These are phyloP conservation scores for Hylia prasina DNA, from an alignment of 2,113 vertebrate species.

Conservation along the genomic window DNA sequence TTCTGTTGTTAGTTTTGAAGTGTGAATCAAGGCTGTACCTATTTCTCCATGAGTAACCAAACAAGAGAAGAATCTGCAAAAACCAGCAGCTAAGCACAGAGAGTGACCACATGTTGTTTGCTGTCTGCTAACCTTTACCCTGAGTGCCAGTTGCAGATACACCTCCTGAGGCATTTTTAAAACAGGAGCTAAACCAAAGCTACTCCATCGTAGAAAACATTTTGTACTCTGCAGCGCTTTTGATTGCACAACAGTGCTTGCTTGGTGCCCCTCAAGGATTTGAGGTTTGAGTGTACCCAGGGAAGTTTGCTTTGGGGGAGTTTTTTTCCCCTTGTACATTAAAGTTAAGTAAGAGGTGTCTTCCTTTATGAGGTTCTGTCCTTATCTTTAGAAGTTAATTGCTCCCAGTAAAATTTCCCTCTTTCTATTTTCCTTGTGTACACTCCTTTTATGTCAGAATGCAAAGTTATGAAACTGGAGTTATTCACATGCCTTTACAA, in stretches of 20 bases:
- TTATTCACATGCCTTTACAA: neutral
- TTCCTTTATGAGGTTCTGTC: neutral
- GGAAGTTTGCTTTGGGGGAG: neutral
- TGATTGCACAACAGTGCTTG: neutral
- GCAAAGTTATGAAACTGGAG: neutral
- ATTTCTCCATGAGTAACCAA: neutral
- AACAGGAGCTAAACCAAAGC: neutral
- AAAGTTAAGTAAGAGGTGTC: neutral
- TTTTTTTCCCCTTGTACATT: neutral
- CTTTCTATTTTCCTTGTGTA: neutral
- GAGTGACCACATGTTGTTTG: neutral
- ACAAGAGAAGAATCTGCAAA: neutral
- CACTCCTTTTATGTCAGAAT: neutral
- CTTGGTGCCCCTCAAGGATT: neutral
- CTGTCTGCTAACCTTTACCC: neutral
- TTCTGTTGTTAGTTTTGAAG: neutral
- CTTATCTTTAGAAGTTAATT: slow-evolving; percentile 7
- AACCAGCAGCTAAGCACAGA: neutral
- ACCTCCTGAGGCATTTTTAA: neutral
- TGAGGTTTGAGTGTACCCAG: neutral
- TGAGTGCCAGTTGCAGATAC: neutral
- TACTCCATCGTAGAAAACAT: neutral
- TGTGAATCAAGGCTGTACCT: neutral
- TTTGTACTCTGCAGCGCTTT: neutral
- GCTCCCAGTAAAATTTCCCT: neutral